Percentiles rank a stretch among this genome's conserved stretches.
Conservation (phyloP, 2,113 vertebrate species). For the Ammospiza nelsoni region DNA sequence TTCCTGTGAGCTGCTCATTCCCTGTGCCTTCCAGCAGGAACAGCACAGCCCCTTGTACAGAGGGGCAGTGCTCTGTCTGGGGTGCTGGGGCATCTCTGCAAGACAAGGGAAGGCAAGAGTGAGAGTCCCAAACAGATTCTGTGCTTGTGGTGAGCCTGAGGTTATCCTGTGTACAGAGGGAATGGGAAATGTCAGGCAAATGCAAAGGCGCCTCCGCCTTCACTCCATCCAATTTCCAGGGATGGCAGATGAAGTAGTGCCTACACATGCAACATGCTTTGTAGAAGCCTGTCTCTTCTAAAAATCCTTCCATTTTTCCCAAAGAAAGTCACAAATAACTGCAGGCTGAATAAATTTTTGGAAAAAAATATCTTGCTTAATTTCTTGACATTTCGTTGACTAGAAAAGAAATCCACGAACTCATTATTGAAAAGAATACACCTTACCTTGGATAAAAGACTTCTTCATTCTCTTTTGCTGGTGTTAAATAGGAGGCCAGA, state of each 20-base stretch:
- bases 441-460: background rate
- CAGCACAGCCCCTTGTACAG: background rate
- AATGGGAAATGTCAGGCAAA: background rate
- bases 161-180: background rate
- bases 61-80: accelerated
- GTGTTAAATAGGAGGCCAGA: background rate
- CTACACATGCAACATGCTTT: background rate
- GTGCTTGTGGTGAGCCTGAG: background rate
- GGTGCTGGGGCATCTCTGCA: background rate
- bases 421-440: background rate
- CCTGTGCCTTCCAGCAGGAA: accelerated
- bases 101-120: background rate
- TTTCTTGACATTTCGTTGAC: background rate
- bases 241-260: background rate
- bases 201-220: background rate
- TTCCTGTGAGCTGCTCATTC: background rate
- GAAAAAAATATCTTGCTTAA: background rate
- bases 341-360: background rate
- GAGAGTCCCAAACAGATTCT: background rate
- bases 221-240: background rate
- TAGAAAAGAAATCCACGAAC: background rate
- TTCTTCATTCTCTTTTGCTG: background rate
- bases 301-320: background rate
- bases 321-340: background rate
- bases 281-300: background rate